Evolutionary conservation across 2,113 vertebrate genomes (phyloP).

Genomic region (Nymphicus hollandicus): DNA sequence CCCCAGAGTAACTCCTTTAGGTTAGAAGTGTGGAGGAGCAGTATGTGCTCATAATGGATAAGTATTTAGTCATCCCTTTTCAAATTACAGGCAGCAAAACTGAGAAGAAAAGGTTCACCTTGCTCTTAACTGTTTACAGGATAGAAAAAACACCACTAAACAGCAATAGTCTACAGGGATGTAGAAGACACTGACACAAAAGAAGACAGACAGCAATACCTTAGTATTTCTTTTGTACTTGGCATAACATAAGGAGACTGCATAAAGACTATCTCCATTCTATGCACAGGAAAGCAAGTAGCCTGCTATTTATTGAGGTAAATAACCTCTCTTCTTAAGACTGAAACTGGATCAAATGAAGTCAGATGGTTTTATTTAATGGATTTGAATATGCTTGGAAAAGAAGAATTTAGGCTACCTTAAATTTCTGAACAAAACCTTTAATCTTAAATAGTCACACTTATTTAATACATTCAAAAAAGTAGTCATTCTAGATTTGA

Average conservation of each 20-base stretch:
- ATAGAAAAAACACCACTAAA: not conserved
- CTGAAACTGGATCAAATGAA: not conserved
- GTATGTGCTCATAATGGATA: not conserved
- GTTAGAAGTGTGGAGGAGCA: not conserved
- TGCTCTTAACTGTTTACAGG: not conserved
- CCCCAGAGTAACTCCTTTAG: not conserved
- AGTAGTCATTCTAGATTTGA: slow-evolving; percentile 37
- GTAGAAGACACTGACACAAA: slow-evolving; percentile 46
- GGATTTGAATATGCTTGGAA: not conserved
- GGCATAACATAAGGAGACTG: not conserved
- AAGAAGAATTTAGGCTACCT: not conserved
- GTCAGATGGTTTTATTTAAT: not conserved
- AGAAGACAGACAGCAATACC: not conserved
- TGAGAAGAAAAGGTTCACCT: not conserved
- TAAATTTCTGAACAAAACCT: not conserved
- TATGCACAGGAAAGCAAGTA: not conserved
- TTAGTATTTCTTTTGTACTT: not conserved
- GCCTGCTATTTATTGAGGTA: not conserved
- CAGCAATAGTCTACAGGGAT: slow-evolving; percentile 12
- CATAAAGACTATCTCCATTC: not conserved
- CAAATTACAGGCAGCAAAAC: not conserved
- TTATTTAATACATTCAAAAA: slow-evolving; percentile 25
- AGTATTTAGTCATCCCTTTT: not conserved
- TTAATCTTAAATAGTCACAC: not conserved
- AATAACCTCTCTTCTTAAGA: not conserved